phyloP scores from a whole-genome alignment of 2,797 vertebrate genomes.

The Crocodylus rhombifer region DNA sequence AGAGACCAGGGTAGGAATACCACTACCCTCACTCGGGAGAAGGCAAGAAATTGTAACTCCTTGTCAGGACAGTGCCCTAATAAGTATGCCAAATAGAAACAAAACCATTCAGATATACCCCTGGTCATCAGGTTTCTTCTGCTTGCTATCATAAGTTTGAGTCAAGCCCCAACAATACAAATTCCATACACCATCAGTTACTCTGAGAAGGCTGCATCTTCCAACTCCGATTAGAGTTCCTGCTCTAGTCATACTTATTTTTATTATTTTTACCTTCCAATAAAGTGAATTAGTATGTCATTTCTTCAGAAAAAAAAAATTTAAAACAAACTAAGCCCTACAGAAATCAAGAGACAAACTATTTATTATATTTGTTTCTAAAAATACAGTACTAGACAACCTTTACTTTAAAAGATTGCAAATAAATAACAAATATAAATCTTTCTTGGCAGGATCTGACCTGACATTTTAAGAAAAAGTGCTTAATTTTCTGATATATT shows the following conservation, averaged over 20 bases:
- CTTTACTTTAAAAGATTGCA: neutral
- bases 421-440: neutral
- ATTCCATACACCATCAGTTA: neutral
- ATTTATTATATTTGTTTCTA: neutral
- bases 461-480: neutral
- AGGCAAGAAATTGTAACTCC: neutral
- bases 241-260: neutral
- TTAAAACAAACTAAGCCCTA: neutral
- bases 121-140: too few relatives aligned
- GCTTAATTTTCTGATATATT: neutral
- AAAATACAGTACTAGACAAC: neutral
- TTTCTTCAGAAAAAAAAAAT: neutral
- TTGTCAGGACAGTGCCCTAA: neutral
- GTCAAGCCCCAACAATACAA: neutral
- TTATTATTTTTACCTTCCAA: neutral
- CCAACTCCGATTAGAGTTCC: neutral
- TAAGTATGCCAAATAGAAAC: too few relatives aligned
- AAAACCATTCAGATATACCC: neutral
- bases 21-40: neutral
- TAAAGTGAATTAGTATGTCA: neutral
- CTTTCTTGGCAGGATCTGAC: neutral
- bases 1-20: neutral
- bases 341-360: neutral
- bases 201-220: neutral
- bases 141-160: neutral